phyloP scores from a whole-genome alignment of 2,113 vertebrate genomes.

The Lagopus leucura region DNA sequence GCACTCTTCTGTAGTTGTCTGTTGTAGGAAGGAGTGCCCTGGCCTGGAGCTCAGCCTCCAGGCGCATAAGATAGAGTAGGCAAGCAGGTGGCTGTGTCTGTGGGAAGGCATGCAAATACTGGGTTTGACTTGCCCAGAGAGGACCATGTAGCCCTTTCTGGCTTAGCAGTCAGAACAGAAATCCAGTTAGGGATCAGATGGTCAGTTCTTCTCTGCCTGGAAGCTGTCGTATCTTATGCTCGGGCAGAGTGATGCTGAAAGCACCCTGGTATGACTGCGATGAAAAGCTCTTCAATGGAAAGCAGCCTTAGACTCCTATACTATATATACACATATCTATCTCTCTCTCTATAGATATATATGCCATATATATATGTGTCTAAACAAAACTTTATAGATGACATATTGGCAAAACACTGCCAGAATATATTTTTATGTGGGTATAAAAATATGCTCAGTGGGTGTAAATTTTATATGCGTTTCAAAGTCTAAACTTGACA shows the following conservation, averaged over 20 bases:
- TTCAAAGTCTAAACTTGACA: conserved; percentile 74
- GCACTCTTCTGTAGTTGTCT: not conserved
- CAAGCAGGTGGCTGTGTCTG: not conserved
- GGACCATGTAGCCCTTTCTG: accelerated
- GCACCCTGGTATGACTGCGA: not conserved
- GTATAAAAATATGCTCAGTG: conserved; percentile 75
- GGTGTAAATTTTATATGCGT: conserved; percentile 74
- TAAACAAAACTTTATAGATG: conserved; percentile 75
- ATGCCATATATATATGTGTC: not conserved
- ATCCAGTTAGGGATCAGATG: not conserved
- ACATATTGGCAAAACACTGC: conserved; percentile 74
- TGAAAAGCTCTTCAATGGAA: not conserved
- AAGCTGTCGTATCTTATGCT: not conserved
- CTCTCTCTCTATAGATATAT: too few relatives aligned
- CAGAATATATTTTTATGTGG: conserved; percentile 74
- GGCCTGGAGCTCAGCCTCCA: accelerated
- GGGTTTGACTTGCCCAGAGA: not conserved
- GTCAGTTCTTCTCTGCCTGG: not conserved
- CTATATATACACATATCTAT: not conserved
- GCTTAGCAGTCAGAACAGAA: not conserved
- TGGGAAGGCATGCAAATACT: not conserved
- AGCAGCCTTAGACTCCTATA: conserved; percentile 6
- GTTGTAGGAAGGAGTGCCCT: not conserved
- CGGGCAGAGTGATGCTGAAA: not conserved
- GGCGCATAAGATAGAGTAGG: not conserved